A percentile compares a stretch with the other conserved stretches of the same genome.
These are phyloP conservation scores for Crotophaga sulcirostris DNA, from an alignment of 2,113 vertebrate genomes.

Conservation along the genomic window DNA sequence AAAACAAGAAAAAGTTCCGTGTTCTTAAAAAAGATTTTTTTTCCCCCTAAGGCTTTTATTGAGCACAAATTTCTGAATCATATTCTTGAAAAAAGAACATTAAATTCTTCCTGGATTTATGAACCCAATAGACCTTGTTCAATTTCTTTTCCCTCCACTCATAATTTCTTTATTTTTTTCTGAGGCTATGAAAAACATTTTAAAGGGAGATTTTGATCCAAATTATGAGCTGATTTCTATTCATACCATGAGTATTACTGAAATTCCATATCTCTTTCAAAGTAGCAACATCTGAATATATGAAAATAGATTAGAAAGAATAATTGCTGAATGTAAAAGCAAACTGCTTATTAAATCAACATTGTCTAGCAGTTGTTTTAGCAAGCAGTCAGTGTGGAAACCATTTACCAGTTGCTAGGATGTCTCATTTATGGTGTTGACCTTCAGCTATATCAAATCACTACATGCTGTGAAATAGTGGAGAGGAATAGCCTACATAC, in stretches of 20 bases:
- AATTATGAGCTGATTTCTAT: slow-evolving; percentile 3
- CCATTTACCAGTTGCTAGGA: slow-evolving; percentile 47
- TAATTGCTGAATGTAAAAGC: slow-evolving; percentile 20
- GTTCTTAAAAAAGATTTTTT: background rate
- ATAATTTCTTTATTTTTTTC: background rate
- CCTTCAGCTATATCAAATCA: background rate
- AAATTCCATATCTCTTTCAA: background rate
- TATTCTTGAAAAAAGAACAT: background rate
- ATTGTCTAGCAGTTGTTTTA: background rate
- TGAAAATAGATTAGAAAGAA: slow-evolving; percentile 19
- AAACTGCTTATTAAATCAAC: slow-evolving; percentile 32
- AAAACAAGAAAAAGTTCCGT: background rate
- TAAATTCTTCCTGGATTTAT: background rate
- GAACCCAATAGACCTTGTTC: background rate
- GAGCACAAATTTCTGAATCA: background rate
- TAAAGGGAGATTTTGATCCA: background rate
- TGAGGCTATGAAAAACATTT: background rate
- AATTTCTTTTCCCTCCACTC: background rate
- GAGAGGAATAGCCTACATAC: background rate
- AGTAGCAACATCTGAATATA: slow-evolving; percentile 3
- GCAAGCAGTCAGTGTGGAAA: slow-evolving; percentile 12
- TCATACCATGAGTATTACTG: background rate
- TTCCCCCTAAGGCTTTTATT: background rate
- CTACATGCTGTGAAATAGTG: background rate
- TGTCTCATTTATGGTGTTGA: slow-evolving; percentile 30